These are phyloP conservation scores for Pomatostomus ruficeps DNA, from an alignment of 2,113 vertebrate genomes.

Conservation along the genomic window DNA sequence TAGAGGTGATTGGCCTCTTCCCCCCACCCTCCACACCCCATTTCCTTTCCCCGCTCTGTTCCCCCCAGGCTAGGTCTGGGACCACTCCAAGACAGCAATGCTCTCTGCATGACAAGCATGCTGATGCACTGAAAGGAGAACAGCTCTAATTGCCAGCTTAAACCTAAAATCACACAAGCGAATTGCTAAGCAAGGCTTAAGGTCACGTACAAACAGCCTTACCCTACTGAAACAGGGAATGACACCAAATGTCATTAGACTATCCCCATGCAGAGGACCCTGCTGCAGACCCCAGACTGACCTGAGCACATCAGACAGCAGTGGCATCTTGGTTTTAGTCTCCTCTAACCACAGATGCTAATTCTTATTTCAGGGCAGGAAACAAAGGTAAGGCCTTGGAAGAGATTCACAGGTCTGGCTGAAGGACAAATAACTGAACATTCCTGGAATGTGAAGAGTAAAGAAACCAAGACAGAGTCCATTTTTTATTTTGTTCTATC, in stretches of 20 bases:
- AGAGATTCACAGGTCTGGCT: background rate
- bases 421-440: background rate
- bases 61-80: background rate
- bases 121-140: background rate
- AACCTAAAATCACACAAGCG: background rate
- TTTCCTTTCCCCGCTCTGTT: background rate
- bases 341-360: background rate
- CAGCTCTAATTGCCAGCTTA: slow-evolving; percentile 6
- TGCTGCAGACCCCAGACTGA: background rate
- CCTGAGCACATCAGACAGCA: background rate
- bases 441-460: background rate
- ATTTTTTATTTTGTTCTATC: background rate
- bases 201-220: background rate
- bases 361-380: background rate
- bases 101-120: background rate
- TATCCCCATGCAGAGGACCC: background rate
- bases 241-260: background rate
- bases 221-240: background rate
- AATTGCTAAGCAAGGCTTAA: background rate
- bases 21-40: background rate
- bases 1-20: background rate
- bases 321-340: background rate
- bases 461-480: background rate
- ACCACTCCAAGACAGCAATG: background rate
- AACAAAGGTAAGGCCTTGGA: background rate